Percentiles rank a stretch among this genome's conserved stretches.
These are phyloP conservation scores for Schrankia costaestrigalis DNA, from an alignment of 2,888 invertebrate genomes.

Conservation along the genomic window DNA sequence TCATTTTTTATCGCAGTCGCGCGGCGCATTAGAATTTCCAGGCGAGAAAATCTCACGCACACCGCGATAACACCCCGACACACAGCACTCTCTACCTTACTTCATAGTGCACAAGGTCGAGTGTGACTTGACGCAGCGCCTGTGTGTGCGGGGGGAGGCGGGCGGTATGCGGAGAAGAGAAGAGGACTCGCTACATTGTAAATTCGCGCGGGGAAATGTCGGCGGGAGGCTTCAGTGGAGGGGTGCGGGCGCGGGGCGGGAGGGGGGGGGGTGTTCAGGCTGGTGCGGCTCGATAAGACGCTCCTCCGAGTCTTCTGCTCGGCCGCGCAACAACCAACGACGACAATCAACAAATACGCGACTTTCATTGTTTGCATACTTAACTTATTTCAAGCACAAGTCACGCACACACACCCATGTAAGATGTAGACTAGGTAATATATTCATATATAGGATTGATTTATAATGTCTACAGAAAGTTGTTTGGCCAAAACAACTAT, in stretches of 20 bases:
- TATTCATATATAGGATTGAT: too few species aligned
- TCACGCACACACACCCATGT: too few species aligned
- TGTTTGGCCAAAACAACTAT: too few species aligned
- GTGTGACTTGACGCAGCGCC: constrained; percentile 6
- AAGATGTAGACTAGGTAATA: background rate
- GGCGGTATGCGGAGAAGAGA: constrained; percentile 36
- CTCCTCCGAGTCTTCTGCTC: constrained; percentile 29
- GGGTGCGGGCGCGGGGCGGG: constrained; percentile 13
- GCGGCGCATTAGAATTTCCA: constrained; percentile 79
- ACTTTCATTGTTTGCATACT: background rate
- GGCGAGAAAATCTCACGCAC: constrained; percentile 78
- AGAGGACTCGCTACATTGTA: constrained; percentile 61
- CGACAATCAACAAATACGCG: too few species aligned
- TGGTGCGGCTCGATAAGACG: constrained; percentile 56
- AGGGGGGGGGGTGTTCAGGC: constrained; percentile 26
- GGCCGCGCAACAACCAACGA: constrained; percentile 14
- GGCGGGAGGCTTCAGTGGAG: constrained; percentile 23
- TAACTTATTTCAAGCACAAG: too few species aligned
- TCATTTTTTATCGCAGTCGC: constrained; percentile 80
- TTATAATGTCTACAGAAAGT: too few species aligned
- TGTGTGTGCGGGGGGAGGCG: constrained; percentile 23
- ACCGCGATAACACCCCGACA: constrained; percentile 27
- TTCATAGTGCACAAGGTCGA: constrained; percentile 1
- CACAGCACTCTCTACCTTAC: constrained; percentile 11
- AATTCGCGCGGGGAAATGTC: constrained; percentile 57